Evolutionary conservation across 2,888 invertebrate species (phyloP).

Genomic region (Hetaerina titia): DNA sequence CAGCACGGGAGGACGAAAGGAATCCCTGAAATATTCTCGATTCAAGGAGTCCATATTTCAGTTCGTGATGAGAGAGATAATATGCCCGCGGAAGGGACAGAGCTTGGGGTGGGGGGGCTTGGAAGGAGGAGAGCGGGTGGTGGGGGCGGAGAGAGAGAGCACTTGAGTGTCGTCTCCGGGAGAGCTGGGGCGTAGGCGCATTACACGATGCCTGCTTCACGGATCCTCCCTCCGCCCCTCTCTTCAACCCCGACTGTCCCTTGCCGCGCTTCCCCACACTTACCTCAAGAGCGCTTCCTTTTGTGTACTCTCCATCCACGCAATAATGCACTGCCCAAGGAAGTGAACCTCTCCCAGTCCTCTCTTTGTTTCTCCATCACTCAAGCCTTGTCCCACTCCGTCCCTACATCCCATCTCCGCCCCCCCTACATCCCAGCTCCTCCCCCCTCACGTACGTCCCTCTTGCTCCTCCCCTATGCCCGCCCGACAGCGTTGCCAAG

Average conservation of each 20-base stretch:
- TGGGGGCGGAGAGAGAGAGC: not conserved
- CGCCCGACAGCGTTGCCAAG: not conserved
- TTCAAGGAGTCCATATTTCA: no score
- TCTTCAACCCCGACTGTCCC: not conserved
- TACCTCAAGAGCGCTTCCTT: not conserved
- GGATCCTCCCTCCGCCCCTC: not conserved
- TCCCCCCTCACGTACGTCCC: not conserved
- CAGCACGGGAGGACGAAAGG: not conserved
- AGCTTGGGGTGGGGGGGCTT: not conserved
- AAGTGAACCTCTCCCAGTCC: not conserved
- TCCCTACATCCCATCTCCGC: not conserved
- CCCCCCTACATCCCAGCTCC: not conserved
- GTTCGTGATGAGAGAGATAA: no score
- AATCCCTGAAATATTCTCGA: not conserved
- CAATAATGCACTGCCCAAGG: not conserved
- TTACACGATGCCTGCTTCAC: not conserved
- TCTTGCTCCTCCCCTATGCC: not conserved
- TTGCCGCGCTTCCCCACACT: not conserved
- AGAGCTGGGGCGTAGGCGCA: not conserved
- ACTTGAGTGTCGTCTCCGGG: not conserved
- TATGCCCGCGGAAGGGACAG: no score
- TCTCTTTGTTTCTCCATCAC: not conserved
- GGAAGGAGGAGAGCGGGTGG: not conserved
- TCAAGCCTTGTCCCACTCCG: not conserved
- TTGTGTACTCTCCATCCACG: not conserved